A percentile compares a stretch with the other conserved stretches of the same genome.
These are phyloP conservation scores for Pocillopora verrucosa DNA, from an alignment of 64 coral and sea anemone species.

Conservation along the genomic window DNA sequence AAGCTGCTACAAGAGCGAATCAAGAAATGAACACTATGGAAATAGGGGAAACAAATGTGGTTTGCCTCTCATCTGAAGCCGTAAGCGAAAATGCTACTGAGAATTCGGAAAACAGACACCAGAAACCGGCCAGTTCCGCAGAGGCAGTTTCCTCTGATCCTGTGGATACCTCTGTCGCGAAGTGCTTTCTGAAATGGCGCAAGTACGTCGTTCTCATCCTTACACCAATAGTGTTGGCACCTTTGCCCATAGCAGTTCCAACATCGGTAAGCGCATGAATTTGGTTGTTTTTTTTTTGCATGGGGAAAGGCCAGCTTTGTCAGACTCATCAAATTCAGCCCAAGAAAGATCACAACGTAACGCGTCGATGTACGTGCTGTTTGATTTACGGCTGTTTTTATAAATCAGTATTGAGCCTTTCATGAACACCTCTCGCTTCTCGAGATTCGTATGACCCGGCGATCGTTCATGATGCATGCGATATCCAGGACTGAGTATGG, in stretches of 20 bases:
- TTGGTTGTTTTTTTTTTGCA: neutral
- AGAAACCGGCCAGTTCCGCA: neutral
- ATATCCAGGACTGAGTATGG: too few relatives aligned
- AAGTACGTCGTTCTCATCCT: slow-evolving; percentile 66
- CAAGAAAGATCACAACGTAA: neutral
- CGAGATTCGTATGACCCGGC: too few relatives aligned
- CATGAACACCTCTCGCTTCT: too few relatives aligned
- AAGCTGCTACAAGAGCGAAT: neutral
- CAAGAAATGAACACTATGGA: slow-evolving; percentile 2
- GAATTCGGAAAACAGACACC: neutral
- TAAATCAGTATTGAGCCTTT: too few relatives aligned
- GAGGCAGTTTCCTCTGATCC: neutral
- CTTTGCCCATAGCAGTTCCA: slow-evolving; percentile 67
- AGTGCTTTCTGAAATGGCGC: slow-evolving; percentile 59
- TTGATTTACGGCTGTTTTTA: neutral
- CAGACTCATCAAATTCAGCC: neutral
- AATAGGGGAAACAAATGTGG: neutral
- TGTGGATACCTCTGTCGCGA: slow-evolving; percentile 25
- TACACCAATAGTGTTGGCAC: slow-evolving; percentile 51
- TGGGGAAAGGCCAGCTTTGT: neutral
- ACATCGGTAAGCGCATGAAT: slow-evolving; percentile 50
- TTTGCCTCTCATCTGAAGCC: neutral
- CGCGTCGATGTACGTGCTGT: neutral
- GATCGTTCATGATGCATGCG: too few relatives aligned
- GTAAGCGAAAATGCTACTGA: neutral